phyloP scores from a whole-genome alignment of 2,113 vertebrate species.

The Podiceps cristatus region DNA sequence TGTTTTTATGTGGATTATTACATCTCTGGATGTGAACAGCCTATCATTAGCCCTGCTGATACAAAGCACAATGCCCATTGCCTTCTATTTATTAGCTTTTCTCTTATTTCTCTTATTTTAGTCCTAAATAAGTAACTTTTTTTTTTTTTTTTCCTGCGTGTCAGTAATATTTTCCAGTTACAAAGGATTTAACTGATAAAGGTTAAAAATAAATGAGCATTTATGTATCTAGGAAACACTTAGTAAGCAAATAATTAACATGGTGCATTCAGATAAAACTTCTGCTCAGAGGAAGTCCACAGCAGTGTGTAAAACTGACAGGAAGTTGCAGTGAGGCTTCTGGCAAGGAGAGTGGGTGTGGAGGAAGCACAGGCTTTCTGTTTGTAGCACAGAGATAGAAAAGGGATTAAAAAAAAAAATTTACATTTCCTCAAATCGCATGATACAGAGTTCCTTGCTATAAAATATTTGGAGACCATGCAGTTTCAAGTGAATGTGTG shows the following conservation, averaged over 20 bases:
- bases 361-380: slow-evolving; percentile 29
- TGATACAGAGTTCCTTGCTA: background rate
- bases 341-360: slow-evolving; percentile 50
- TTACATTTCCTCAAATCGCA: background rate
- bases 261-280: slow-evolving; percentile 1
- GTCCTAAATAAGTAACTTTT: background rate
- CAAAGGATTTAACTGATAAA: background rate
- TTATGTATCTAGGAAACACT: background rate
- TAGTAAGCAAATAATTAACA: slow-evolving; percentile 19
- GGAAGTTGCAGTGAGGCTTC: slow-evolving; percentile 59
- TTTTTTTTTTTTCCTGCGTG: background rate
- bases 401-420: background rate
- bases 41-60: background rate
- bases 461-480: background rate
- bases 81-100: background rate
- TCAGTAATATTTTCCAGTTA: background rate
- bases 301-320: slow-evolving; percentile 22
- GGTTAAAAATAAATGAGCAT: background rate
- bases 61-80: background rate
- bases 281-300: slow-evolving; percentile 21
- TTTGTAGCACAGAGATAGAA: slow-evolving; percentile 8
- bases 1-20: background rate
- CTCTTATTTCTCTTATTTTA: background rate
- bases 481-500: background rate
- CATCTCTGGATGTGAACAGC: background rate